These are phyloP conservation scores for Phalacrocorax brasilianus DNA, from an alignment of 2,113 vertebrate genomes.

Conservation along the genomic window DNA sequence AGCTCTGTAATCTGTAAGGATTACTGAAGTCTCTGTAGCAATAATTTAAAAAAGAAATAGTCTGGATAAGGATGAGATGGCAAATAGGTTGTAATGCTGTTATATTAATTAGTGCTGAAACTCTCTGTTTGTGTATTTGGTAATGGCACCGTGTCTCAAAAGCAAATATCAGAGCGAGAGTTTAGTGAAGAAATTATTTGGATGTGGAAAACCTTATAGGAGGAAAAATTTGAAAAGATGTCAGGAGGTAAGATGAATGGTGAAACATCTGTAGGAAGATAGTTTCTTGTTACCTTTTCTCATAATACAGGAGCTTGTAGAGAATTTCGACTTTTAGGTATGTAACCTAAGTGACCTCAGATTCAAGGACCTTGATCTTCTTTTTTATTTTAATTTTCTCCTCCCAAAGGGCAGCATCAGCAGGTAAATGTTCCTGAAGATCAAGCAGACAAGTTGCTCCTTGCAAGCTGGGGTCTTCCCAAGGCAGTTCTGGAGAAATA, in stretches of 20 bases:
- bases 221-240: not conserved
- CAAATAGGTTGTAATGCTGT: not conserved
- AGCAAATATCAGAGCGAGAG: not conserved
- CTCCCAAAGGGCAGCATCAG: conserved; percentile 67
- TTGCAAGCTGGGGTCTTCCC: conserved; percentile 94
- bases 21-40: not conserved
- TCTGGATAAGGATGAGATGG: not conserved
- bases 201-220: not conserved
- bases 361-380: not conserved
- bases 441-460: conserved; percentile 82
- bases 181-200: not conserved
- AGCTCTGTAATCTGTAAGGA: not conserved
- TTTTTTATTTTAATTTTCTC: not conserved
- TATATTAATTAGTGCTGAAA: not conserved
- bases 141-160: not conserved
- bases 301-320: not conserved
- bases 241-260: not conserved
- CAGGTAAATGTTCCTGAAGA: conserved; percentile 76
- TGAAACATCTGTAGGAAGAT: not conserved
- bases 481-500: conserved; percentile 86
- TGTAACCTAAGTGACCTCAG: not conserved
- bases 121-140: not conserved
- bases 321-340: not conserved
- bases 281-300: not conserved
- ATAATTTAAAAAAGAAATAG: not conserved